Conservation (phyloP, 92 coral and sea anemone genomes). For the Phenganax subtilis region DNA sequence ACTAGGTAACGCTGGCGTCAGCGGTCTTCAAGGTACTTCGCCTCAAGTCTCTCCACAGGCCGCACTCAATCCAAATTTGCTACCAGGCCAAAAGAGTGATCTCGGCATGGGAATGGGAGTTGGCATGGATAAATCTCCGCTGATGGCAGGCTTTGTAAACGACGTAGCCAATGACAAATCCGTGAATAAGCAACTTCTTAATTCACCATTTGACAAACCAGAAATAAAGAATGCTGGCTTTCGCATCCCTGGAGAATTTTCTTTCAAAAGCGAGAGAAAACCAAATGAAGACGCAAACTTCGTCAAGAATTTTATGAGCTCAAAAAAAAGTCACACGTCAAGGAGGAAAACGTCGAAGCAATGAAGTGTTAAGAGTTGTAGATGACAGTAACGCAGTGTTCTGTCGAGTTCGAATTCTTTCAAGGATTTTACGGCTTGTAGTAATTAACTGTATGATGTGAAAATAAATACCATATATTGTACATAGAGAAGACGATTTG, state of each 20-base stretch:
- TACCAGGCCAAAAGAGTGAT: conserved; percentile 34
- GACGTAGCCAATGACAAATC: not conserved
- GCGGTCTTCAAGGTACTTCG: not conserved
- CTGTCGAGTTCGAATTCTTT: too few relatives aligned
- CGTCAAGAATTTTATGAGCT: conserved; percentile 40
- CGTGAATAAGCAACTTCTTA: not conserved
- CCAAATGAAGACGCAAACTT: conserved; percentile 23
- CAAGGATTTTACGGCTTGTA: too few relatives aligned
- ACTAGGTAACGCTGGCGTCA: conserved; percentile 26
- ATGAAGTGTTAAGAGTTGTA: not conserved
- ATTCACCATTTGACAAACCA: conserved; percentile 26
- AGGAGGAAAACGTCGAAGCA: conserved; percentile 6
- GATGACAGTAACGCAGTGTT: too few relatives aligned
- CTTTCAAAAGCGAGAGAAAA: conserved; percentile 28
- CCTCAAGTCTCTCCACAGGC: conserved; percentile 38
- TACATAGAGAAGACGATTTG: too few relatives aligned
- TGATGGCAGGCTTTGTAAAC: not conserved
- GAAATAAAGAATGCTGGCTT: conserved; percentile 28
- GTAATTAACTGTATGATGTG: too few relatives aligned
- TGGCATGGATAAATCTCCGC: conserved; percentile 20
- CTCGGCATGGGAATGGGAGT: conserved; percentile 31
- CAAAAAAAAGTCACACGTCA: conserved; percentile 21
- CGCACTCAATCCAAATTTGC: conserved; percentile 24
- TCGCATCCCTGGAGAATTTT: conserved; percentile 39
- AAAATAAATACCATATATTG: too few relatives aligned